A percentile compares a stretch with the other conserved stretches of the same genome.
phyloP scores from a whole-genome alignment of 53 echinoderm and acorn worm species.

The Antedon mediterranea region DNA sequence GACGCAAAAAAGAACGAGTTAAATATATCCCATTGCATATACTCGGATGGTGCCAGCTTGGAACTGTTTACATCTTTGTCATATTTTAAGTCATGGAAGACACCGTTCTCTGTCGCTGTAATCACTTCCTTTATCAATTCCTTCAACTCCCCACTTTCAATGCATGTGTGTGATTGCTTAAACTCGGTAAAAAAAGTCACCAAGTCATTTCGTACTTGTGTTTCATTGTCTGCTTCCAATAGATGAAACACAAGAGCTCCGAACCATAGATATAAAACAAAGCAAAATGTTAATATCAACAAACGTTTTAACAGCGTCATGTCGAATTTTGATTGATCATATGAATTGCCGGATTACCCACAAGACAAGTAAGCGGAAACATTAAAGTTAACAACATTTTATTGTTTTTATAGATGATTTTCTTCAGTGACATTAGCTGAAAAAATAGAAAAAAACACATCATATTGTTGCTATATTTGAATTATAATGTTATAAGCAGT shows the following conservation, averaged over 20 bases:
- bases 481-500: too few relatives aligned
- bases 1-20: slow-evolving; percentile 55
- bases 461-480: too few relatives aligned
- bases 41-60: neutral
- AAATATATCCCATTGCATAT: slow-evolving; percentile 41
- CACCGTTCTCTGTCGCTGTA: neutral
- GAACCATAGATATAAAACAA: neutral
- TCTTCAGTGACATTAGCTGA: too few relatives aligned
- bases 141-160: neutral
- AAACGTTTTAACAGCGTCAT: neutral
- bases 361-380: neutral
- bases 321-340: too few relatives aligned
- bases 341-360: neutral
- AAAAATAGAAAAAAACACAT: too few relatives aligned
- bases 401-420: too few relatives aligned
- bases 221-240: neutral
- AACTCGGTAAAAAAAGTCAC: neutral
- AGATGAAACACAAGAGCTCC: neutral
- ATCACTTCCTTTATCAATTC: neutral
- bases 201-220: neutral
- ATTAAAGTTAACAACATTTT: neutral
- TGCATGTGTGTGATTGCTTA: neutral
- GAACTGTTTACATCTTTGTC: neutral
- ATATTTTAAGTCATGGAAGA: neutral
- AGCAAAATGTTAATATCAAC: neutral